Percentiles rank a stretch among this genome's conserved stretches.
phyloP scores from a whole-genome alignment of 2,888 invertebrate genomes.

The Danaus chrysippus region DNA sequence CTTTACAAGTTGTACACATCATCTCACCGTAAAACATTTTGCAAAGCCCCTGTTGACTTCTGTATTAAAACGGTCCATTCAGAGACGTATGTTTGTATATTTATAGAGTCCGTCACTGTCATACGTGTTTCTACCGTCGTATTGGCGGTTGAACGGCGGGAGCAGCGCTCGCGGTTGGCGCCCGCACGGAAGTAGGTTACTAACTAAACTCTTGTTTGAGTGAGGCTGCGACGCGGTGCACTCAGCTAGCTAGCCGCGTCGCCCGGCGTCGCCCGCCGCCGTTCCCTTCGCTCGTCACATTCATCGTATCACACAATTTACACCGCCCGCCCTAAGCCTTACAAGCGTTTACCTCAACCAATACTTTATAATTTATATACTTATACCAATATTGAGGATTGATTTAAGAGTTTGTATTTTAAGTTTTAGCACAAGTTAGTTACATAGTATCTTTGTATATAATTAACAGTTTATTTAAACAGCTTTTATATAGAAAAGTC shows the following conservation, averaged over 20 bases:
- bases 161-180: conserved; percentile 69
- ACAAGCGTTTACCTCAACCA: conserved; percentile 8
- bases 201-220: conserved; percentile 79
- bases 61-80: conserved; percentile 66
- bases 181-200: conserved; percentile 79
- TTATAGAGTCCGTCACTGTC: conserved; percentile 68
- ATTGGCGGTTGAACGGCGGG: conserved; percentile 36
- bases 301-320: conserved; percentile 54
- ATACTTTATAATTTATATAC: not conserved
- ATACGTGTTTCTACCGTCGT: conserved; percentile 43
- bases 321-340: conserved; percentile 20
- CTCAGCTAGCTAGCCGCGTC: conserved; percentile 54
- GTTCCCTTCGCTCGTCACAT: conserved; percentile 36
- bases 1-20: conserved; percentile 61
- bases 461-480: too few relatives aligned
- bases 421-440: too few relatives aligned
- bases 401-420: not conserved
- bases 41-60: conserved; percentile 60
- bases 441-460: too few relatives aligned
- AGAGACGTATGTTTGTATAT: conserved; percentile 49
- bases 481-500: too few relatives aligned
- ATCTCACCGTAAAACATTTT: conserved; percentile 78
- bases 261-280: conserved; percentile 46
- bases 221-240: conserved; percentile 74
- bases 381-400: not conserved